phyloP scores from a whole-genome alignment of 2,888 invertebrate genomes.

The Agrotis clavis region DNA sequence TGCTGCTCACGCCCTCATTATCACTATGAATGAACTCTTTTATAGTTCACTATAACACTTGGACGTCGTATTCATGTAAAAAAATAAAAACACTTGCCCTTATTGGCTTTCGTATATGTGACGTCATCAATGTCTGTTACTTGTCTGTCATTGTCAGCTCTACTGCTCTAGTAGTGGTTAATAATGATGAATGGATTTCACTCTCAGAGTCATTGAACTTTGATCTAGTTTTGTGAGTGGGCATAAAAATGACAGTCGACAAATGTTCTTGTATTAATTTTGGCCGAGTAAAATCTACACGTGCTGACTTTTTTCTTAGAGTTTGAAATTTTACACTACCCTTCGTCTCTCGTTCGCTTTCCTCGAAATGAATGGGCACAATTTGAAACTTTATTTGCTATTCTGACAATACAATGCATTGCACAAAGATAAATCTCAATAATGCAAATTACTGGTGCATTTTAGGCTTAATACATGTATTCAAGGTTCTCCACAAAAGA shows the following conservation, averaged over 20 bases:
- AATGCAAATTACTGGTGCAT: constrained; percentile 41
- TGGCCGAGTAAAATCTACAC: constrained; percentile 63
- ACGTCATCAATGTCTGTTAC: constrained; percentile 80
- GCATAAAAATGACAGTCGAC: constrained; percentile 80
- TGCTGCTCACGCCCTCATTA: constrained; percentile 80
- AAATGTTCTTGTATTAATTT: constrained; percentile 70
- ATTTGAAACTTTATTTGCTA: constrained; percentile 28
- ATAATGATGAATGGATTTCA: constrained; percentile 87
- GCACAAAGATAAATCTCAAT: constrained; percentile 33
- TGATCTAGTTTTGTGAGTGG: constrained; percentile 85
- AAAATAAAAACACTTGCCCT: constrained; percentile 67
- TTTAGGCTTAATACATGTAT: constrained; percentile 25
- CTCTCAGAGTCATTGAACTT: constrained; percentile 87
- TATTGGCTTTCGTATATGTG: constrained; percentile 76
- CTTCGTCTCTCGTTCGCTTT: constrained; percentile 28
- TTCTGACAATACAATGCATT: constrained; percentile 33
- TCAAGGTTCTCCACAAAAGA: constrained; percentile 26
- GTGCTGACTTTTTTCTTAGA: constrained; percentile 62
- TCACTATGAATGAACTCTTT: constrained; percentile 81
- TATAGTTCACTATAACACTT: constrained; percentile 66
- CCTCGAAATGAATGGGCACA: constrained; percentile 29
- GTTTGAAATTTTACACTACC: constrained; percentile 43
- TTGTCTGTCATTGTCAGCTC: constrained; percentile 82
- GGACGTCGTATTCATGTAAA: constrained; percentile 66
- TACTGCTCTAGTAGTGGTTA: constrained; percentile 83